These are phyloP conservation scores for Tetranychus piercei DNA, from an alignment of 2,888 invertebrate genomes.

Conservation along the genomic window DNA sequence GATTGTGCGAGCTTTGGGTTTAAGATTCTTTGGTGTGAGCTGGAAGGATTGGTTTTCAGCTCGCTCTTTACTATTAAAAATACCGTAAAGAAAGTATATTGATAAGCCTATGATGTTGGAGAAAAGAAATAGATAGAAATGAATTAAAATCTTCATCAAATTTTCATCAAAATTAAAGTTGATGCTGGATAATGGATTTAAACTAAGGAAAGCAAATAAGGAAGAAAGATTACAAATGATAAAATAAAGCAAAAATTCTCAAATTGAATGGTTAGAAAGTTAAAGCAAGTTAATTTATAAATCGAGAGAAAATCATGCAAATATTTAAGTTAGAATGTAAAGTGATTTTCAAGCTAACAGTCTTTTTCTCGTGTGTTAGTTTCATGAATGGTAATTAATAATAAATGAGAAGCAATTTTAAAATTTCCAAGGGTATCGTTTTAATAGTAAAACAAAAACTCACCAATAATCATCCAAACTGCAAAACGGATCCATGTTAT, in stretches of 20 bases:
- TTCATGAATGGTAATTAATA: no score
- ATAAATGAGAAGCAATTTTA: not conserved
- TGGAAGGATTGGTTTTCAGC: not conserved
- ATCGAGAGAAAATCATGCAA: no score
- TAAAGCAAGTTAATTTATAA: no score
- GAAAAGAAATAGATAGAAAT: not conserved
- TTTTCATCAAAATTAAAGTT: not conserved
- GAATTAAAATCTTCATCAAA: not conserved
- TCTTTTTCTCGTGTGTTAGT: no score
- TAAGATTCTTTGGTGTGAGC: not conserved
- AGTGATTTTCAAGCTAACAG: no score
- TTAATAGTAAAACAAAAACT: not conserved
- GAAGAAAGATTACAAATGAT: not conserved
- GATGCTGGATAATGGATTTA: not conserved
- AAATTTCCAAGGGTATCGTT: not conserved
- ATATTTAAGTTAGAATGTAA: no score
- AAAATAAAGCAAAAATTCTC: not conserved
- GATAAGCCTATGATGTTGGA: not conserved
- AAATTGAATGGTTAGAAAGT: not conserved
- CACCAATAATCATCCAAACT: conserved; percentile 58
- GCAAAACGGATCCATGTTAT: conserved; percentile 65
- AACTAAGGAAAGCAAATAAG: not conserved
- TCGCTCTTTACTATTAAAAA: conserved; percentile 4
- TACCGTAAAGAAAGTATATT: conserved; percentile 10
- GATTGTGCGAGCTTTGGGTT: not conserved